phyloP scores from a whole-genome alignment of 2,888 invertebrate genomes.

The Petrolisthes manimaculis region DNA sequence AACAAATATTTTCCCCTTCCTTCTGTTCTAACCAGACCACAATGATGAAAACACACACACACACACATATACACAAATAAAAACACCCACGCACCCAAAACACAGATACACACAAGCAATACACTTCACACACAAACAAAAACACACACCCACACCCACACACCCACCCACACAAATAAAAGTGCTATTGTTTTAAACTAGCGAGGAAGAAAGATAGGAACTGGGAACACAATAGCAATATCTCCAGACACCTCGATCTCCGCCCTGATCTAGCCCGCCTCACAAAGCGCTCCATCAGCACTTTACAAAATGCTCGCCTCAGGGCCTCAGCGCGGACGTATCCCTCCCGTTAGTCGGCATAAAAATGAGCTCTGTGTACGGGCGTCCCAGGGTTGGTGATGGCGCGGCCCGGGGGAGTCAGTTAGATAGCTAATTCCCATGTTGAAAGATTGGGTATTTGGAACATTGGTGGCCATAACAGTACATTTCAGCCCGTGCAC shows the following conservation, averaged over 20 bases:
- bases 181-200: slow-evolving; percentile 32
- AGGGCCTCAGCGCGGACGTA: slow-evolving; percentile 43
- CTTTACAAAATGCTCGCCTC: slow-evolving; percentile 61
- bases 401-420: slow-evolving; percentile 40
- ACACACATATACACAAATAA: too few species aligned
- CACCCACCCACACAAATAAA: too few species aligned
- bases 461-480: slow-evolving; percentile 60
- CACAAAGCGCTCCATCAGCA: slow-evolving; percentile 60
- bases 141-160: too few species aligned
- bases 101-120: too few species aligned
- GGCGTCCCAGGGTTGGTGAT: slow-evolving; percentile 39
- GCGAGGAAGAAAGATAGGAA: slow-evolving; percentile 14
- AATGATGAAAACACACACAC: too few species aligned
- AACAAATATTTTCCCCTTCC: too few species aligned
- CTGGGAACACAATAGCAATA: slow-evolving; percentile 55
- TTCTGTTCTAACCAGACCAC: too few species aligned
- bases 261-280: slow-evolving; percentile 54
- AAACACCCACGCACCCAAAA: too few species aligned
- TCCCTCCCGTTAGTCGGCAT: slow-evolving; percentile 45
- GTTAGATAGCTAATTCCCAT: slow-evolving; percentile 61
- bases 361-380: slow-evolving; percentile 49
- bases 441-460: slow-evolving; percentile 61
- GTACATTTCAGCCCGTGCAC: slow-evolving; percentile 57
- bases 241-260: slow-evolving; percentile 58
- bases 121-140: too few species aligned